These are phyloP conservation scores for Heliconius cydno DNA, from an alignment of 2,888 invertebrate species.

Conservation along the genomic window DNA sequence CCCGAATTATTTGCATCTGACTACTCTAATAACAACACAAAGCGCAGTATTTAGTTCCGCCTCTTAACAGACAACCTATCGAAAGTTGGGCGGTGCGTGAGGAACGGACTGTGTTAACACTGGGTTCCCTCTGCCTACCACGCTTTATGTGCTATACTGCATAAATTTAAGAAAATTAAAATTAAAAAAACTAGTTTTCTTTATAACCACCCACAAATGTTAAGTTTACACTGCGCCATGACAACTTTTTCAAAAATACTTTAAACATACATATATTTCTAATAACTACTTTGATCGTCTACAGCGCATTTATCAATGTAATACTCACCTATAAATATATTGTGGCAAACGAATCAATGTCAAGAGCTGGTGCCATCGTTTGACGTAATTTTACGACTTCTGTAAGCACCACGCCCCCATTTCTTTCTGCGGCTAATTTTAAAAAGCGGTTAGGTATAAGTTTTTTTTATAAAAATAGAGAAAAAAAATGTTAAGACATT, in stretches of 20 bases:
- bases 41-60: too few relatives aligned
- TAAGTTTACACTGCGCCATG: too few relatives aligned
- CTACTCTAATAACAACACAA: neutral
- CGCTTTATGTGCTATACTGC: too few relatives aligned
- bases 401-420: constrained; percentile 32
- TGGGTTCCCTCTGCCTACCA: too few relatives aligned
- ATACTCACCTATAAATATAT: constrained; percentile 11
- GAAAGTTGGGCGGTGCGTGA: too few relatives aligned
- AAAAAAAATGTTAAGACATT: neutral
- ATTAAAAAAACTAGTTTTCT: too few relatives aligned
- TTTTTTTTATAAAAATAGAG: neutral
- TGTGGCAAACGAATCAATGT: constrained; percentile 35
- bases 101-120: too few relatives aligned
- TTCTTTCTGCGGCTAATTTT: neutral
- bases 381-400: constrained; percentile 28
- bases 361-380: constrained; percentile 34
- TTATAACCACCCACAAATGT: too few relatives aligned
- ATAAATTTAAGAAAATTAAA: too few relatives aligned
- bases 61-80: too few relatives aligned
- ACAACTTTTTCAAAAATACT: too few relatives aligned
- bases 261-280: neutral
- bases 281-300: neutral
- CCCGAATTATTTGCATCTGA: neutral
- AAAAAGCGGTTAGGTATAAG: neutral
- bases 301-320: constrained; percentile 13